phyloP scores from a whole-genome alignment of 2,113 vertebrate species.

The Rallus limicola region DNA sequence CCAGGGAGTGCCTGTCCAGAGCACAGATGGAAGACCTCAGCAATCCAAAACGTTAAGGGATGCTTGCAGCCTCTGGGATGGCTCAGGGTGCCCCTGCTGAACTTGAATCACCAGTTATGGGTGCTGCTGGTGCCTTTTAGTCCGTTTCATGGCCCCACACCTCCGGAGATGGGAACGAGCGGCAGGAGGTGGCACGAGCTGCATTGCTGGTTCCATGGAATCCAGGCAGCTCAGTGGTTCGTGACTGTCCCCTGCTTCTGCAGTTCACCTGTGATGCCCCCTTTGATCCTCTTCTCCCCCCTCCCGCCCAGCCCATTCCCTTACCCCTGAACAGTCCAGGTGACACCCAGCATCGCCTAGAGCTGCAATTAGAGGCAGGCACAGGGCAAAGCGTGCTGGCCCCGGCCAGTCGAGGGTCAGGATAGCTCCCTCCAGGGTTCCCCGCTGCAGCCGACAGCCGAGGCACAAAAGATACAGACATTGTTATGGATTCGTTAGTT shows the following conservation, averaged over 20 bases:
- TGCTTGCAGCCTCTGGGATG: background rate
- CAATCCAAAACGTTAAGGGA: background rate
- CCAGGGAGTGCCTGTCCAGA: background rate
- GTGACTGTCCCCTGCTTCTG: background rate
- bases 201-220: background rate
- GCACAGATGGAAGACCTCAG: background rate
- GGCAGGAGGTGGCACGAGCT: background rate
- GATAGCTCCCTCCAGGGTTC: background rate
- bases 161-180: fast-evolving
- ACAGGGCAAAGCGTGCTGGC: background rate
- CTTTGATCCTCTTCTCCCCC: background rate
- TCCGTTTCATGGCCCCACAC: background rate
- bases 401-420: background rate
- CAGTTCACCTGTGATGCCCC: background rate
- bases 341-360: background rate
- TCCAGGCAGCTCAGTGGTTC: background rate
- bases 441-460: background rate
- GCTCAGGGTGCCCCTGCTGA: background rate
- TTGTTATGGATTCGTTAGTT: constrained; percentile 51
- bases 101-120: too few relatives aligned
- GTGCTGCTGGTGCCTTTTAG: background rate
- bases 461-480: background rate
- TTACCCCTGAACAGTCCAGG: background rate
- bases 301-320: fast-evolving
- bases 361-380: background rate